Conservation (phyloP, 2,888 invertebrate genomes). For the Lithodes maja region DNA sequence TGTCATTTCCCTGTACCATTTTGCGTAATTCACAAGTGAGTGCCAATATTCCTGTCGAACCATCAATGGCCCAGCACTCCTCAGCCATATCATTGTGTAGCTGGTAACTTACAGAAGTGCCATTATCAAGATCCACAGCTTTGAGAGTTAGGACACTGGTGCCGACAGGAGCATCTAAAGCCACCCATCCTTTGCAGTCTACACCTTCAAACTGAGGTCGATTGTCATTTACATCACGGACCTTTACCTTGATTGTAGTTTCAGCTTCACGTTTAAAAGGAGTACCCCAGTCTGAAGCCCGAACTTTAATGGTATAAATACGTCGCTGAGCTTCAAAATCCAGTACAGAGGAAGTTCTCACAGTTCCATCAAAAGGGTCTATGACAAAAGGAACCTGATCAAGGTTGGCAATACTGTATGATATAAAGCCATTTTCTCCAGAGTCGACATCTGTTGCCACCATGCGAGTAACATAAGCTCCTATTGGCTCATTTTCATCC, state of each 20-base stretch:
- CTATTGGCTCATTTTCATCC: constrained; percentile 91
- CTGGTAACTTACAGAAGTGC: constrained; percentile 91
- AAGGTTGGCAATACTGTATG: constrained; percentile 91
- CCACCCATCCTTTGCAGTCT: constrained; percentile 88
- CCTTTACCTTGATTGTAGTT: constrained; percentile 86
- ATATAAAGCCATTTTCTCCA: constrained; percentile 96
- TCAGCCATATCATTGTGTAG: constrained; percentile 92
- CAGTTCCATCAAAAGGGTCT: constrained; percentile 92
- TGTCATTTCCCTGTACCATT: neutral
- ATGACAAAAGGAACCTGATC: constrained; percentile 92
- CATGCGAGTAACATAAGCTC: constrained; percentile 88
- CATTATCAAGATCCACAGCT: constrained; percentile 94
- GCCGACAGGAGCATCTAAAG: constrained; percentile 84
- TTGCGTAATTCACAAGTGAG: constrained; percentile 86
- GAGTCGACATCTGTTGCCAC: constrained; percentile 91
- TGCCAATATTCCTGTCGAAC: constrained; percentile 87
- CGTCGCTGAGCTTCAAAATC: constrained; percentile 94
- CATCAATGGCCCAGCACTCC: constrained; percentile 89
- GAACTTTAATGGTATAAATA: constrained; percentile 85
- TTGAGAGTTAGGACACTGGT: constrained; percentile 90
- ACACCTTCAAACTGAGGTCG: constrained; percentile 82
- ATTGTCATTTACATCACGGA: constrained; percentile 94
- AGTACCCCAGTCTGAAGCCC: constrained; percentile 95
- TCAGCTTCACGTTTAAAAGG: constrained; percentile 95
- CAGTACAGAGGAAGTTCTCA: constrained; percentile 86